Base-by-base conservation (phyloP, 2,797 vertebrate genomes). In the Pantherophis alleghaniensis region DNA sequence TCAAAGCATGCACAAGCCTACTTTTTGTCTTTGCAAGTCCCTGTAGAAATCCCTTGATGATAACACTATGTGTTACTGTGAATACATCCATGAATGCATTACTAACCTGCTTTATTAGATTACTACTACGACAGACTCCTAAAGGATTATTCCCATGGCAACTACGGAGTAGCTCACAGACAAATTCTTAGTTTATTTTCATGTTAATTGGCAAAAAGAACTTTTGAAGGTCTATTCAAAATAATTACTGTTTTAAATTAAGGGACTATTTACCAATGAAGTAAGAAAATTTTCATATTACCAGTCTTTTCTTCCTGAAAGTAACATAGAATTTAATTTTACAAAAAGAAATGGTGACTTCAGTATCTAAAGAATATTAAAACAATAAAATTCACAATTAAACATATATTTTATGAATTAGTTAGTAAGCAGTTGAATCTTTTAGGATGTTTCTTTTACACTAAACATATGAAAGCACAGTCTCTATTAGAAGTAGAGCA, bases 161-260 rank as follows among this genome's bases (percentile, higher is more conserved):
- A 90, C 22, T 86, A 2, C 92, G 92, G 93, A 89, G 51, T 87
- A 91, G 93, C 18, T 47, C 94, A 5, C 24, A 92, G 47, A 90
- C 37, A 96, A 92, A 26, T 91, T 47, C 60, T 96, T 20, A 94
- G 66, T 92, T 91, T 93, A 37, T 55, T 95, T 94, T 88, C 95
- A 26, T 87, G 79, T 92, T 95, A 95, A 94, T 95, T 94, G 93
- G 91, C 20, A 97, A 95, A 74, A 92, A 95, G 94, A 0, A 0
- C 90, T 86, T 94, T 90, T 91, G 92, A 92, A 14, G 92, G 86
- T 95, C 92, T 92, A 66, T 96, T 96, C 90, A 95, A 96, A 96
- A 94, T 94, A 92, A 95, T 96, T 96, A 92, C 86, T 88, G 93
- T 94, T 97, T 96, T 95, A 63, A 95, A 88, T 95, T 93, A 90